These are phyloP conservation scores for Drosophila tristis DNA, from an alignment of 1,140 invertebrate species.

Conservation along the genomic window DNA sequence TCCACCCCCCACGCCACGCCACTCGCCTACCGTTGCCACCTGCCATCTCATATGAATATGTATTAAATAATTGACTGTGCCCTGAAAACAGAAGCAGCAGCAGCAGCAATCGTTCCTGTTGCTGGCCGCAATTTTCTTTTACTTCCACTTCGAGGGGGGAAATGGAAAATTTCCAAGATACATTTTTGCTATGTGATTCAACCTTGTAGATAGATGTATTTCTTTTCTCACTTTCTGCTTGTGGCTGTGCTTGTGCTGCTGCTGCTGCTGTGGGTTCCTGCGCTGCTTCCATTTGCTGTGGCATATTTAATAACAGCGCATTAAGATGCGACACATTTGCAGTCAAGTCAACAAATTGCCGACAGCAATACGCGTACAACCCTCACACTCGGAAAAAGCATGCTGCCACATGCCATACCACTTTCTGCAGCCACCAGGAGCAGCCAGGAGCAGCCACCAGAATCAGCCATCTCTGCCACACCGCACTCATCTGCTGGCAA, in stretches of 20 bases:
- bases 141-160: not conserved
- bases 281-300: slow-evolving; percentile 42
- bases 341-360: slow-evolving; percentile 79
- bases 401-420: not conserved
- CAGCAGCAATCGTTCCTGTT: no score
- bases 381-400: not conserved
- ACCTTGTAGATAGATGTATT: slow-evolving; percentile 3
- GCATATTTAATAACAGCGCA: slow-evolving; percentile 75
- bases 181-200: slow-evolving; percentile 36
- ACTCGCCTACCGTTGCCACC: no score
- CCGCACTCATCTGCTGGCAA: slow-evolving; percentile 36
- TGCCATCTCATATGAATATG: no score
- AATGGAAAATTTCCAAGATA: slow-evolving; percentile 12
- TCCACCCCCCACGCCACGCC: not conserved
- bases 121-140: not conserved
- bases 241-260: not conserved
- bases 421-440: slow-evolving; percentile 8
- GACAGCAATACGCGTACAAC: slow-evolving; percentile 49
- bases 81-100: no score
- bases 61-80: no score
- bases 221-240: slow-evolving; percentile 16
- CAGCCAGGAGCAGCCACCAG: not conserved
- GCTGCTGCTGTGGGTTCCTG: slow-evolving; percentile 3
- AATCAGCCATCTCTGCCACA: slow-evolving; percentile 3
- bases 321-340: slow-evolving; percentile 78